A percentile compares a stretch with the other conserved stretches of the same genome.
Evolutionary conservation across 2,797 vertebrate species (phyloP).

Genomic region (Esox masquinongy): DNA sequence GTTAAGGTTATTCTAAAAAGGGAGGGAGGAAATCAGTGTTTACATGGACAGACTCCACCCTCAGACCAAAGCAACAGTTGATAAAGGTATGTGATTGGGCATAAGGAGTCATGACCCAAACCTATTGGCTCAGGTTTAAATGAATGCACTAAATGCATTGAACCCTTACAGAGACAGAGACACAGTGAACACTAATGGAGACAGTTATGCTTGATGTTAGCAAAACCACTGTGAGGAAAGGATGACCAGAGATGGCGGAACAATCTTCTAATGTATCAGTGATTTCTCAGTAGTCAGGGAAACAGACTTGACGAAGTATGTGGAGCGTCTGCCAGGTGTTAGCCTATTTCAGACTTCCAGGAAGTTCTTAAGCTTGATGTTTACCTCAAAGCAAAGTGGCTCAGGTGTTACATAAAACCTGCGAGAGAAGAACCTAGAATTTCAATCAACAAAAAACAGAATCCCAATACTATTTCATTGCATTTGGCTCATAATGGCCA

Average conservation of each 20-base stretch:
- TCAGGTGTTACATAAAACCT: slow-evolving; percentile 35
- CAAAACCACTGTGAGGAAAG: background rate
- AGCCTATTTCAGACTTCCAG: background rate
- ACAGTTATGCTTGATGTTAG: background rate
- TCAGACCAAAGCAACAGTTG: background rate
- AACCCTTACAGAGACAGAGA: no score
- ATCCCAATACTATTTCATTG: background rate
- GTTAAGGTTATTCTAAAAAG: slow-evolving; percentile 55
- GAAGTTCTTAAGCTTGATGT: slow-evolving; percentile 12
- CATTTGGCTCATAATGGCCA: background rate
- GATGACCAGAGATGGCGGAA: background rate
- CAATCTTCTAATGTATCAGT: background rate
- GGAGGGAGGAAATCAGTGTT: slow-evolving; percentile 33
- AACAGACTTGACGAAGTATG: background rate
- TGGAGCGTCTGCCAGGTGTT: background rate
- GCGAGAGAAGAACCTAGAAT: background rate
- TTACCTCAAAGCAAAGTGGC: slow-evolving; percentile 17
- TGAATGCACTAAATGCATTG: background rate
- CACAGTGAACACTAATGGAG: no score
- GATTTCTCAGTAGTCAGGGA: background rate
- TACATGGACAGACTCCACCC: slow-evolving; percentile 28
- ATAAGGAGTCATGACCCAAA: background rate
- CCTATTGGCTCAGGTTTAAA: background rate
- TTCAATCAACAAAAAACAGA: background rate
- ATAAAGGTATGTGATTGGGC: slow-evolving; percentile 1